phyloP scores from a whole-genome alignment of 2,113 vertebrate genomes.

The Coracopsis vasa region DNA sequence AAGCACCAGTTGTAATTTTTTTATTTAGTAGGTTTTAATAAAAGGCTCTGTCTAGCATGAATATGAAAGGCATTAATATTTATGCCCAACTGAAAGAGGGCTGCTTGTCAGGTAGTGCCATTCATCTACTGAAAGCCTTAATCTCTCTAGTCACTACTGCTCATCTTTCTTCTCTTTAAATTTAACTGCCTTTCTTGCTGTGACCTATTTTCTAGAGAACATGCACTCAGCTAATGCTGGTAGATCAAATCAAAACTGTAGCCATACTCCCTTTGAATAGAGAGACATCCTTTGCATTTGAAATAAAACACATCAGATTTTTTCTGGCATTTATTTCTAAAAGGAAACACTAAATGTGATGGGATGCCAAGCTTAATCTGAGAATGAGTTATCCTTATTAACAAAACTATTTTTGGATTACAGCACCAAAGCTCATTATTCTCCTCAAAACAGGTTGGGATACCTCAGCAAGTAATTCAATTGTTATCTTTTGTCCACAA shows the following conservation, averaged over 20 bases:
- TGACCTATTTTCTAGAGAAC: conserved; percentile 46
- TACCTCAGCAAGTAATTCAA: not conserved
- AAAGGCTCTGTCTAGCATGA: not conserved
- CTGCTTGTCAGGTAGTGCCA: not conserved
- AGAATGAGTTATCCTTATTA: not conserved
- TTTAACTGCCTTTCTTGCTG: not conserved
- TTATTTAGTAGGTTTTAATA: not conserved
- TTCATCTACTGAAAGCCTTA: not conserved
- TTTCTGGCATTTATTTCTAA: not conserved
- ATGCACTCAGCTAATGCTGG: not conserved
- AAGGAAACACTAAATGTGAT: not conserved
- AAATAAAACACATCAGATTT: not conserved
- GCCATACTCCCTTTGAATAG: not conserved
- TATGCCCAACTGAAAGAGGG: not conserved
- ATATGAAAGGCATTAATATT: conserved; percentile 30
- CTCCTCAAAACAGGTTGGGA: not conserved
- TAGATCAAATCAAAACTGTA: conserved; percentile 7
- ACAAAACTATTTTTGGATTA: not conserved
- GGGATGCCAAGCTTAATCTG: not conserved
- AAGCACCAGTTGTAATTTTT: not conserved
- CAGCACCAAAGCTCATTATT: not conserved
- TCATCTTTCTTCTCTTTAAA: conserved; percentile 6
- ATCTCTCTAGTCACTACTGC: not conserved
- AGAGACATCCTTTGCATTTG: not conserved
- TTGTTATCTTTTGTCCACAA: not conserved